A percentile compares a stretch with the other conserved stretches of the same genome.
Conservation (phyloP, 2,113 vertebrate genomes). For the Pimephales promelas region DNA sequence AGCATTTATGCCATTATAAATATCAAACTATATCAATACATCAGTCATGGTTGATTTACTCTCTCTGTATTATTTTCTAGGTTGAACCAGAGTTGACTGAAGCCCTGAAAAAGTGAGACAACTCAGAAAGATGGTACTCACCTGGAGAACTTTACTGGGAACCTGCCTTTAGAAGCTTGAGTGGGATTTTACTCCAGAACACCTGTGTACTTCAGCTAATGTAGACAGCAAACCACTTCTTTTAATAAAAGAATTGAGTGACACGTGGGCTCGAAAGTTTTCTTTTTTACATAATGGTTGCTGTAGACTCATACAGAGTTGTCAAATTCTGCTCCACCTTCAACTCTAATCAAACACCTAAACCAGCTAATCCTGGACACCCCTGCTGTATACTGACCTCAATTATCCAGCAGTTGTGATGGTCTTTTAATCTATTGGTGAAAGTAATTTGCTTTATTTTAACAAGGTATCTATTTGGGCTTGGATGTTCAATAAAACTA, state of each 20-base stretch:
- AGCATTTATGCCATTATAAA: too few species aligned
- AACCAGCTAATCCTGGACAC: neutral
- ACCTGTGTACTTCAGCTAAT: neutral
- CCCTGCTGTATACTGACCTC: neutral
- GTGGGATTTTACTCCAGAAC: neutral
- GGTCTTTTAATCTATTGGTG: neutral
- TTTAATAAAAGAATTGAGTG: slow-evolving; percentile 1
- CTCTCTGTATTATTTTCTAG: slow-evolving; percentile 71
- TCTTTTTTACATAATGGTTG: neutral
- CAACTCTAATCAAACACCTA: neutral
- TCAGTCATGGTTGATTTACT: too few species aligned
- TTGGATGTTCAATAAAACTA: neutral
- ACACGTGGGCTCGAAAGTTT: neutral
- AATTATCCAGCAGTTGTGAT: neutral
- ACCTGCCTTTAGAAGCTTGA: slow-evolving; percentile 1
- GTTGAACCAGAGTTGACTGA: slow-evolving; percentile 92
- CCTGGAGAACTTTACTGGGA: neutral
- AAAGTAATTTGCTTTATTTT: neutral
- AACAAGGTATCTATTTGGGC: neutral
- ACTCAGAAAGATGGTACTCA: neutral
- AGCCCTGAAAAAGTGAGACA: slow-evolving; percentile 81
- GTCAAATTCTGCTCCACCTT: neutral
- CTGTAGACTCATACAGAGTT: neutral
- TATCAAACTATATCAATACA: too few species aligned
- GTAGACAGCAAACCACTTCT: neutral